Conservation (phyloP, 92 coral and sea anemone species). For the Ricordea florida region DNA sequence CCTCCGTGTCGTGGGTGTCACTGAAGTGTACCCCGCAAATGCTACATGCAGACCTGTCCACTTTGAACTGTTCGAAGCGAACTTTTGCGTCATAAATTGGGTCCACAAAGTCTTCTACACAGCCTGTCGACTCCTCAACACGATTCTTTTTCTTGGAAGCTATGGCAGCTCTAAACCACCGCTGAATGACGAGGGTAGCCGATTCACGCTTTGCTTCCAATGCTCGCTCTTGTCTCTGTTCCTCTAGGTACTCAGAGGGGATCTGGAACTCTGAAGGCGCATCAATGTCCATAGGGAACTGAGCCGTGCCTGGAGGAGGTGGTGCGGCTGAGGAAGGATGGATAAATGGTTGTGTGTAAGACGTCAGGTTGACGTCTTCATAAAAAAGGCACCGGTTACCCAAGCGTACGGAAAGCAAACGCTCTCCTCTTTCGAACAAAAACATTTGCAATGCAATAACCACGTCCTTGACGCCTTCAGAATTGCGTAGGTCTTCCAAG, state of each 20-base stretch:
- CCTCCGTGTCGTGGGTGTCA: not conserved
- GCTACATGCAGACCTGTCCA: constrained; percentile 70
- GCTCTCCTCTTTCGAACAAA: constrained; percentile 35
- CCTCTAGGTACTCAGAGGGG: constrained; percentile 62
- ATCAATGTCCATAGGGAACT: constrained; percentile 27
- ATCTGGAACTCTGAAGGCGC: constrained; percentile 57
- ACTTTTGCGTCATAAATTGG: not conserved
- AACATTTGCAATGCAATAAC: constrained; percentile 47
- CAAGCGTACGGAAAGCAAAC: constrained; percentile 50
- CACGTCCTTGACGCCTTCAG: constrained; percentile 49
- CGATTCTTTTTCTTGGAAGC: not conserved
- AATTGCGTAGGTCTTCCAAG: constrained; percentile 28
- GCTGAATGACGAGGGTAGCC: constrained; percentile 56
- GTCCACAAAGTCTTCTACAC: not conserved
- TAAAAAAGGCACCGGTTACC: constrained; percentile 14
- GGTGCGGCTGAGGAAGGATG: no score
- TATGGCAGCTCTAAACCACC: constrained; percentile 55
- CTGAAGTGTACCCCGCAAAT: constrained; percentile 58
- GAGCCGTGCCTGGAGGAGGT: not conserved
- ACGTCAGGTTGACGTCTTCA: constrained; percentile 25
- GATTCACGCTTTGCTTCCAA: constrained; percentile 31
- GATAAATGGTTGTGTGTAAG: constrained; percentile 24
- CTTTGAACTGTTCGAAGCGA: constrained; percentile 67
- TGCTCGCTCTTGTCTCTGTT: constrained; percentile 47
- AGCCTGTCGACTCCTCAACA: not conserved